These are phyloP conservation scores for Petroica traversi DNA, from an alignment of 2,113 vertebrate genomes.

Conservation along the genomic window DNA sequence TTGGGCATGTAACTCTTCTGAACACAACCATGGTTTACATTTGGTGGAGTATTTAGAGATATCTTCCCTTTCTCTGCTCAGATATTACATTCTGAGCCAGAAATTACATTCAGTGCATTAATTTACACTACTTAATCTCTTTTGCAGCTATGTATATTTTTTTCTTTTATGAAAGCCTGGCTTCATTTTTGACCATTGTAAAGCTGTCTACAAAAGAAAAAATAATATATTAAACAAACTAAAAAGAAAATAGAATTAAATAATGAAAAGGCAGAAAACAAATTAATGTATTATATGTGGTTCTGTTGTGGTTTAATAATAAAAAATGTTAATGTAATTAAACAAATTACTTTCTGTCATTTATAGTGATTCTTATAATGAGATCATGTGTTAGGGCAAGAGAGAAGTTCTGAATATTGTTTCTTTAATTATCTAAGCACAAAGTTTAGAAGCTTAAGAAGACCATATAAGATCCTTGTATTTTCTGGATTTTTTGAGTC, in stretches of 20 bases:
- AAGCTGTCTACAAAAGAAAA: neutral
- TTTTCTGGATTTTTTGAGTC: neutral
- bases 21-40: neutral
- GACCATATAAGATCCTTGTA: neutral
- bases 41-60: neutral
- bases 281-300: neutral
- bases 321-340: slow-evolving; percentile 19
- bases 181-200: neutral
- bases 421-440: slow-evolving; percentile 37
- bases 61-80: neutral
- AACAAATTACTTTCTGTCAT: slow-evolving; percentile 25
- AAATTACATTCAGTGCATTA: neutral
- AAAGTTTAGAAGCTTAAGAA: neutral
- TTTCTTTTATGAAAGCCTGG: neutral
- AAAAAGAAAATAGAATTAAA: slow-evolving; percentile 46
- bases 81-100: neutral
- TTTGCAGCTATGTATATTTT: neutral
- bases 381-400: neutral
- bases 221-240: slow-evolving; percentile 8
- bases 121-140: neutral
- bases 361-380: neutral
- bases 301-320: slow-evolving; percentile 15
- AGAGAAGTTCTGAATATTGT: slow-evolving; percentile 4
- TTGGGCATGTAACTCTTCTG: neutral
- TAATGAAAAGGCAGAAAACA: slow-evolving; percentile 28